Base-by-base conservation (phyloP, 2,888 invertebrate species). In the Cheilosia pagana region DNA sequence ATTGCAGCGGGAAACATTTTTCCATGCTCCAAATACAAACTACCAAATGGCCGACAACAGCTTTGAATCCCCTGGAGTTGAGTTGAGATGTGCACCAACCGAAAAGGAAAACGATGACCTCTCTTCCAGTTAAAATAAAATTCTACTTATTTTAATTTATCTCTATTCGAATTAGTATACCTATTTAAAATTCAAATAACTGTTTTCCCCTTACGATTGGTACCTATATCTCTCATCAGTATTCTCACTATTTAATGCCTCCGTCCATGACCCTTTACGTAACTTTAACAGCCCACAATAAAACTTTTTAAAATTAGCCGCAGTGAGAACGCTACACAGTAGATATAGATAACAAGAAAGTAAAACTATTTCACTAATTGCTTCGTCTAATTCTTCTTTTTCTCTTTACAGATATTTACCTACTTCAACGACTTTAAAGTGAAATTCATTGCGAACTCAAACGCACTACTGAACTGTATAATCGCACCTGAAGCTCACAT, bases 331-430 rank as follows among this genome's bases (percentile, higher is more conserved):
- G 43, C 43, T 16, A 12, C 53, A 57, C 41, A 50, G 16, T 31
- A 25, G 25, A 3, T 25, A 10, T 31, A 57, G 7, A n/a, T 21
- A 55, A 76, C 21, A 48, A 43, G 76, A 59, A 67, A 68, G 67
- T 59, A 76, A 76, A 76, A 43, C 60, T 60, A 53, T 48, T 67
- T 76, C 50, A 53, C 68, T 70, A 77, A 77, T 77, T 68, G 23
- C 31, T 60, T 53, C 19, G 10, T 35, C 60, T 68, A 35, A 67
- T 52, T 67, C 57, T 14, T 57, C 31, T 65, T 57, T 35, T 39
- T 57, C 41, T 50, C 52, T 52, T 77, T 77, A 35, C 62, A 77
- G 77, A 68, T 55, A 68, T 48, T 19, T 31, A 10, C 16, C 43
- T 4, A 25, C 41, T 39, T 23, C 21, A 35, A 53, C 68, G 52